A percentile compares a stretch with the other conserved stretches of the same genome.
Evolutionary conservation across 2,797 vertebrate genomes (phyloP).

Genomic region (Betta splendens): DNA sequence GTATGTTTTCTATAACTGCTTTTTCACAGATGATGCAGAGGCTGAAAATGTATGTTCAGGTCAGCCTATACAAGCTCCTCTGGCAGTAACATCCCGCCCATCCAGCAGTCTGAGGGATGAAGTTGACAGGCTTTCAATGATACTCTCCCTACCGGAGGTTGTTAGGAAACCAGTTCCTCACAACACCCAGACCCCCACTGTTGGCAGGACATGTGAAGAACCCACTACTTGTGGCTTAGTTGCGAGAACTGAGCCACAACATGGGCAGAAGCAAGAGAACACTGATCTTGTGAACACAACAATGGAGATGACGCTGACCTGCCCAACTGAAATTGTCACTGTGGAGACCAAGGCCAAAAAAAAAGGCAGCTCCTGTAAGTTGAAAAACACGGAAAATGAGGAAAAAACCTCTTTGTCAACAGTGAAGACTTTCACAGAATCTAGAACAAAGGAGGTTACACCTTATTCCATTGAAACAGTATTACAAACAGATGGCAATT

Average conservation of each 20-base stretch:
- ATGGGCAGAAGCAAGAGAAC: conserved; percentile 40
- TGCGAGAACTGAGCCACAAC: conserved; percentile 18
- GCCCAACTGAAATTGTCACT: conserved; percentile 64
- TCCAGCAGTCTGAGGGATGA: conserved; percentile 43
- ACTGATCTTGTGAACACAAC: conserved; percentile 65
- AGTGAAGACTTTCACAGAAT: not conserved
- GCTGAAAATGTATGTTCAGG: conserved; percentile 8
- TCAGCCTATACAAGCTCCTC: not conserved
- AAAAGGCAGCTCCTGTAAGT: conserved; percentile 1
- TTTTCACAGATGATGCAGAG: conserved; percentile 31
- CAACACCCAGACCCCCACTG: conserved; percentile 1
- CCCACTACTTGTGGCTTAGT: not conserved
- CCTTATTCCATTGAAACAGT: not conserved
- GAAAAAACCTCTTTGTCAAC: conserved; percentile 1
- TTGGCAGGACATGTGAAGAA: conserved; percentile 1
- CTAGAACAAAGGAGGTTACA: conserved; percentile 1
- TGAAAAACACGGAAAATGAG: conserved; percentile 27
- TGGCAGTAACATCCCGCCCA: not conserved
- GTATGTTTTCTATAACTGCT: not conserved
- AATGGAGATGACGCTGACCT: conserved; percentile 78
- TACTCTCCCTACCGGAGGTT: conserved; percentile 26
- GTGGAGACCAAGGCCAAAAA: conserved; percentile 68
- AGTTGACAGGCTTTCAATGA: conserved; percentile 38
- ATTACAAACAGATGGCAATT: not conserved
- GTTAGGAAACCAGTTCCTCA: conserved; percentile 27